These are phyloP conservation scores for Smittia sp. DNA, from an alignment of 2,888 invertebrate species.

Conservation along the genomic window DNA sequence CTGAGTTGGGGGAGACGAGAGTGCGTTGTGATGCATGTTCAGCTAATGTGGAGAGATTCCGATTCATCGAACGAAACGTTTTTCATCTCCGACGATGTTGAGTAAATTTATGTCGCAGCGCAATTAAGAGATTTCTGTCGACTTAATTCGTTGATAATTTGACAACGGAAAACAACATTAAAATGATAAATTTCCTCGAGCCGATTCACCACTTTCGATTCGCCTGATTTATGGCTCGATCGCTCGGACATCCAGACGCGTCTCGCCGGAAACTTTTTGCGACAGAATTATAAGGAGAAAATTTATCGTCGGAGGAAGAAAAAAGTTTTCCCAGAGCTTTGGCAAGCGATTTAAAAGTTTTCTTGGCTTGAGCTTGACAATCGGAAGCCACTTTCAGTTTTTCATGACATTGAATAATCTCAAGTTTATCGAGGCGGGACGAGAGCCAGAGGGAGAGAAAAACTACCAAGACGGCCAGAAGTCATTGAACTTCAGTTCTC, in stretches of 20 bases:
- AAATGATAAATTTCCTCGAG: background rate
- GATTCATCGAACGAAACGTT: too few relatives aligned
- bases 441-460: background rate
- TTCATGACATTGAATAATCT: background rate
- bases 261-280: background rate
- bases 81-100: too few relatives aligned
- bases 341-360: background rate
- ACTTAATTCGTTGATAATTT: background rate
- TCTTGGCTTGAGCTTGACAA: background rate
- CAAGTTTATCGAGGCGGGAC: background rate
- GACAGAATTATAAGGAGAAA: background rate
- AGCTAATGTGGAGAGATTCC: too few relatives aligned
- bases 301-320: background rate
- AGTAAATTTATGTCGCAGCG: constrained; percentile 27
- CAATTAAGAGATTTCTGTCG: constrained; percentile 29
- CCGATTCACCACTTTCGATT: constrained; percentile 5
- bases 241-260: background rate
- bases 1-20: constrained; percentile 10
- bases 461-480: background rate
- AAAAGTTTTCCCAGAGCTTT: background rate
- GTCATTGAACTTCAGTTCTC: too few relatives aligned
- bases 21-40: constrained; percentile 17
- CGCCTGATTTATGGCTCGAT: background rate
- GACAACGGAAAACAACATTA: background rate
- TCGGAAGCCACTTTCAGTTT: background rate